Evolutionary conservation across 2,888 invertebrate species (phyloP), one percentile per base, ranked within the genome.

Genomic region (Tridacna gigas): DNA sequence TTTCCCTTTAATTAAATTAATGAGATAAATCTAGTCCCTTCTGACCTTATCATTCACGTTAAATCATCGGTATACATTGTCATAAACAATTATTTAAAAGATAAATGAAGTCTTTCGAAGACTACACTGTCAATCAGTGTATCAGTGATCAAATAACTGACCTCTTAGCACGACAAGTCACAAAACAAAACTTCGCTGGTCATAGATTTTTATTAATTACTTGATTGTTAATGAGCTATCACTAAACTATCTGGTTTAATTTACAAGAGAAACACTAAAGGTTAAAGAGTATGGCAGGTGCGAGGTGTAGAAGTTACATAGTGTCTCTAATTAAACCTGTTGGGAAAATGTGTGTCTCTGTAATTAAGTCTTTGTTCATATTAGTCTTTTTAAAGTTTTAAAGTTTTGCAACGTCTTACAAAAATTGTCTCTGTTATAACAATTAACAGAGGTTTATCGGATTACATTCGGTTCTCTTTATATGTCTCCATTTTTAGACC

Each of bases 201-300:
- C 25, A 61, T 47, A 26, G 71, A 65, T 56, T 25, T 60, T 60
- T 71, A 66, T 71, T 80, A 76, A 80, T 80, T 77, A 63, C 26
- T 51, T 22, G 51, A 77, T 66, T 67, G 47, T 47, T 63, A 66
- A 56, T 48, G 77, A 77, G 66, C 22, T 77, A 51, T 48, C 51
- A 51, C 51, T 45, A 26, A 51, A 18, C 25, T 78, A 78, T 71
- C 71, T 71, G 61, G 45, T 71, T 77, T 71, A 71, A 71, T 63
- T 60, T 73, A 61, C 71, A 61, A 47, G 22, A 60, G 20, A 25
- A 47, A 56, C 22, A 25, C 20, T 25, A 78, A 63, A 78, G 78
- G 78, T 78, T 73, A 73, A 78, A 61, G 71, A 73, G 61, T 71
- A 71, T 25, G 22, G 60, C 78, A 78, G 78, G 78, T 78, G 78